A percentile compares a stretch with the other conserved stretches of the same genome.
Conservation (phyloP, 2,113 vertebrate genomes). For the Trichechus manatus region DNA sequence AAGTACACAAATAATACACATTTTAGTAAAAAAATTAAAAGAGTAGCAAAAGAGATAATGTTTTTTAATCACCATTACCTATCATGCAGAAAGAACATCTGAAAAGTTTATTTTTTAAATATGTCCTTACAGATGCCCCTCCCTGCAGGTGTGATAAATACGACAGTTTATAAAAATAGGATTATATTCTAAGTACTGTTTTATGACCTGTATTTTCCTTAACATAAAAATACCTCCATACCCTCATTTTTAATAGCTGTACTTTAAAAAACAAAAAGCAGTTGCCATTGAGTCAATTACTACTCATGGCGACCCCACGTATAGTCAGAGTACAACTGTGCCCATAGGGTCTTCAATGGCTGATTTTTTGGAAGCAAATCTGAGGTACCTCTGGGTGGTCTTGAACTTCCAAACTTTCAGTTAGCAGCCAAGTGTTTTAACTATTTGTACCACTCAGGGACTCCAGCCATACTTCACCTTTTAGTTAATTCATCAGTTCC, state of each 20-base stretch:
- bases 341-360: too few relatives aligned
- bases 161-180: background rate
- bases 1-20: conserved; percentile 7
- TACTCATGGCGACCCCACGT: too few relatives aligned
- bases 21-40: conserved; percentile 29
- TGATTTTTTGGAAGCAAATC: too few relatives aligned
- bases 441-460: too few relatives aligned
- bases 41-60: background rate
- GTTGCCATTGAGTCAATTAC: too few relatives aligned
- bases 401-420: too few relatives aligned
- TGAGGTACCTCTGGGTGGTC: too few relatives aligned
- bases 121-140: background rate
- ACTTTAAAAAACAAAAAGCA: background rate
- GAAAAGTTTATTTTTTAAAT: background rate
- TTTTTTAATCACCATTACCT: background rate
- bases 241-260: background rate
- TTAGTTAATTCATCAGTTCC: background rate
- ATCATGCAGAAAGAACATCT: background rate
- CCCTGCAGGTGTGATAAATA: background rate
- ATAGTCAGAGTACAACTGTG: too few relatives aligned
- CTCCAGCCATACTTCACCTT: background rate
- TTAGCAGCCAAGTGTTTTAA: too few relatives aligned
- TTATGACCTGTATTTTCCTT: background rate
- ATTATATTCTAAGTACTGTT: background rate
- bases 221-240: background rate